Evolutionary conservation across 2,888 invertebrate genomes (phyloP).

Genomic region (Eupithecia dodoneata): DNA sequence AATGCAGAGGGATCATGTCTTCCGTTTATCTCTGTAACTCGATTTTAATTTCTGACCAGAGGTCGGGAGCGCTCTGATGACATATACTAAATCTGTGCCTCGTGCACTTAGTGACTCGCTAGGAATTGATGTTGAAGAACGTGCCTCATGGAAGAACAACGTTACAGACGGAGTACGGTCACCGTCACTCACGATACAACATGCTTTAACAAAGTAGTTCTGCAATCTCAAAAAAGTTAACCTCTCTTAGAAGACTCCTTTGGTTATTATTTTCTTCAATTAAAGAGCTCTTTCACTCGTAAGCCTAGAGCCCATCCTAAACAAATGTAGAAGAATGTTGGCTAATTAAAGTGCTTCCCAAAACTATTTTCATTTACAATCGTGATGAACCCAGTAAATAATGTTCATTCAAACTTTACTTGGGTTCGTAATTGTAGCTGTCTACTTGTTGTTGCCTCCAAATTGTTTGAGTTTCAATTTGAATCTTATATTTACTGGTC

Average conservation of each 20-base stretch:
- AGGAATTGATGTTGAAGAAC: not conserved
- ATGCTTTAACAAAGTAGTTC: not conserved
- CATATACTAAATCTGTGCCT: not conserved
- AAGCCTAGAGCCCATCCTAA: slow-evolving; percentile 67
- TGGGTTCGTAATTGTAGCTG: not conserved
- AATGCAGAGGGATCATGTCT: not conserved
- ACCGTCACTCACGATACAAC: not conserved
- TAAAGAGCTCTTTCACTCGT: not conserved
- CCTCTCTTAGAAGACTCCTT: not conserved
- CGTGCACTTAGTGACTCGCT: not conserved
- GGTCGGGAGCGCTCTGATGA: not conserved
- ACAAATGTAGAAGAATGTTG: slow-evolving; percentile 69
- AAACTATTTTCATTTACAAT: slow-evolving; percentile 63
- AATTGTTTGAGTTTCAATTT: not conserved
- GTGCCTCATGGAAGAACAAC: not conserved
- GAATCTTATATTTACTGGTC: not conserved
- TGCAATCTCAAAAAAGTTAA: not conserved
- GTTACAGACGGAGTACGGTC: not conserved
- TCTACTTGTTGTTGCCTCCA: not conserved
- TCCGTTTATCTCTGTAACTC: not conserved
- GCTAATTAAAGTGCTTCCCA: slow-evolving; percentile 61
- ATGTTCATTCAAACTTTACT: slow-evolving; percentile 19
- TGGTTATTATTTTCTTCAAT: not conserved
- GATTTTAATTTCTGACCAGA: not conserved
- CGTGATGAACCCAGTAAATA: slow-evolving; percentile 30